A percentile compares a stretch with the other conserved stretches of the same genome.
These are phyloP conservation scores for Cyprinodon diabolis DNA, from an alignment of 2,797 vertebrate genomes.

Conservation along the genomic window DNA sequence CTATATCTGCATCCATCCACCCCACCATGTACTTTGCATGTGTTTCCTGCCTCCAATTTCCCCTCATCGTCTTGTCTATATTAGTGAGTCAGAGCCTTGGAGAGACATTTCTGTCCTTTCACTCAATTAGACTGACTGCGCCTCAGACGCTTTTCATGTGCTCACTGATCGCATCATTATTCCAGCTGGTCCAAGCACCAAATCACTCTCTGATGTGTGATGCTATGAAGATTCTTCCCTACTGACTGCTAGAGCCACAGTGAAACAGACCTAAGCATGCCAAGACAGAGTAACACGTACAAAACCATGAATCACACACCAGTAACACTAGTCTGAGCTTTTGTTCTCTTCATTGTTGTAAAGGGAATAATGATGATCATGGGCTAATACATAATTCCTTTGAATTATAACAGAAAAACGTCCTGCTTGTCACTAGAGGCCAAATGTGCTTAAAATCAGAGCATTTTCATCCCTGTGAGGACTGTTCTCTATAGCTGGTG, in stretches of 20 bases:
- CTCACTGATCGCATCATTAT: slow-evolving; percentile 69
- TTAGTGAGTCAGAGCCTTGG: slow-evolving; percentile 33
- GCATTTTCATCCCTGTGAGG: slow-evolving; percentile 63
- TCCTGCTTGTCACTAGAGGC: slow-evolving; percentile 67
- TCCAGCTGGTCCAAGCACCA: slow-evolving; percentile 56
- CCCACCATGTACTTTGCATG: slow-evolving; percentile 33
- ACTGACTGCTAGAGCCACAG: slow-evolving; percentile 48
- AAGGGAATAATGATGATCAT: slow-evolving; percentile 70
- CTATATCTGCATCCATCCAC: slow-evolving; percentile 23
- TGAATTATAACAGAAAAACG: slow-evolving; percentile 66
- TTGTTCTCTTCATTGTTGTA: slow-evolving; percentile 67
- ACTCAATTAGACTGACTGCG: slow-evolving; percentile 52
- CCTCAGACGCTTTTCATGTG: slow-evolving; percentile 47
- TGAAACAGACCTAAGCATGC: slow-evolving; percentile 38
- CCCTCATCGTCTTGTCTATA: slow-evolving; percentile 36
- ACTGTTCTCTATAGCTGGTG: slow-evolving; percentile 63
- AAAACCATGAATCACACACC: slow-evolving; percentile 35
- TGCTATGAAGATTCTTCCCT: slow-evolving; percentile 32
- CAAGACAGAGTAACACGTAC: slow-evolving; percentile 44
- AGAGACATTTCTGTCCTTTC: slow-evolving; percentile 53
- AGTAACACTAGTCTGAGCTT: slow-evolving; percentile 62
- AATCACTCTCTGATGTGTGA: slow-evolving; percentile 54
- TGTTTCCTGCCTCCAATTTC: slow-evolving; percentile 33
- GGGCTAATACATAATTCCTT: slow-evolving; percentile 72
- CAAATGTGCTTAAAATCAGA: slow-evolving; percentile 53